Percentiles rank a stretch among this genome's conserved stretches.
Conservation (phyloP, 2,888 invertebrate genomes). For the Acrocyrtus sp. region DNA sequence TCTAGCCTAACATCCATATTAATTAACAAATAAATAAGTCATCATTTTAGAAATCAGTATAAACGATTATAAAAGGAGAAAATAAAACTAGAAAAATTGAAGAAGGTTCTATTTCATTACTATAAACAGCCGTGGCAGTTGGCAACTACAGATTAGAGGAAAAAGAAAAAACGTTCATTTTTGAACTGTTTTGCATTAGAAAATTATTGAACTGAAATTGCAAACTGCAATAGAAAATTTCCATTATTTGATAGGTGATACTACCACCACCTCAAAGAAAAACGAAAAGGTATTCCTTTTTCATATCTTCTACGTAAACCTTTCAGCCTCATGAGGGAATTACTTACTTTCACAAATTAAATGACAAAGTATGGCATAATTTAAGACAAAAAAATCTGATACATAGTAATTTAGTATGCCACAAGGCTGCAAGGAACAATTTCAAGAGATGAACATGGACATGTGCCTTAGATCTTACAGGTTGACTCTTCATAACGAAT, state of each 20-base stretch:
- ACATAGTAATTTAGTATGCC: slow-evolving; percentile 54
- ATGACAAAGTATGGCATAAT: background rate
- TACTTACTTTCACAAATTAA: background rate
- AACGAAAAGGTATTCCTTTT: slow-evolving; percentile 46
- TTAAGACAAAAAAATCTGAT: background rate
- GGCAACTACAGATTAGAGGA: too few relatives aligned
- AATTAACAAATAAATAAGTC: too few relatives aligned
- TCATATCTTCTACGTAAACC: slow-evolving; percentile 62
- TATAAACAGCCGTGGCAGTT: too few relatives aligned
- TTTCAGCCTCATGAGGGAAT: slow-evolving; percentile 69
- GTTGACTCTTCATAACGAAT: background rate
- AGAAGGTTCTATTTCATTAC: too few relatives aligned
- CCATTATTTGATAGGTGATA: slow-evolving; percentile 37
- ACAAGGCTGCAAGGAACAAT: slow-evolving; percentile 67
- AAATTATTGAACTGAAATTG: too few relatives aligned
- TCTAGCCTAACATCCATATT: slow-evolving; percentile 96
- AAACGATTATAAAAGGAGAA: too few relatives aligned
- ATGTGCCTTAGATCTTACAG: slow-evolving; percentile 64
- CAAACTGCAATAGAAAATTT: too few relatives aligned
- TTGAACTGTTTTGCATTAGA: too few relatives aligned
- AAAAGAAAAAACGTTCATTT: too few relatives aligned
- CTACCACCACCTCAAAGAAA: slow-evolving; percentile 59
- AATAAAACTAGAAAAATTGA: too few relatives aligned
- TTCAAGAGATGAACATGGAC: slow-evolving; percentile 50
- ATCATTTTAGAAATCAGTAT: too few relatives aligned